Conservation (phyloP, 2,113 vertebrate species). For the Anoplopoma fimbria region DNA sequence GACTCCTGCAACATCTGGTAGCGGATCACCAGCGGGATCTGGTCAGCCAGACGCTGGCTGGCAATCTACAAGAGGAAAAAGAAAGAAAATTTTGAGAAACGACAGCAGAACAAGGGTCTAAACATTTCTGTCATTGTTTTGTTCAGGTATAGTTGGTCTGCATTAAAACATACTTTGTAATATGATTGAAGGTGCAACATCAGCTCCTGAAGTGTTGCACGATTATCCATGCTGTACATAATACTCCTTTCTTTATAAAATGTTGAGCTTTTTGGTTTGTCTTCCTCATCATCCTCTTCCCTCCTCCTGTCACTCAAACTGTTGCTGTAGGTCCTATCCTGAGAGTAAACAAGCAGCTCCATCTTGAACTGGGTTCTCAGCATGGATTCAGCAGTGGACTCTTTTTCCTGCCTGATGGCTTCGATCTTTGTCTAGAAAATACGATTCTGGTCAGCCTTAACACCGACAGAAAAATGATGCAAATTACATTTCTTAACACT, state of each 20-base stretch:
- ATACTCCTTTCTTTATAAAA: fast-evolving
- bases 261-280: fast-evolving
- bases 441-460: background rate
- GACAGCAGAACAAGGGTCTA: background rate
- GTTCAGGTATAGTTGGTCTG: background rate
- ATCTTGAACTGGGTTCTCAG: constrained; percentile 89
- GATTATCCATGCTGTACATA: background rate
- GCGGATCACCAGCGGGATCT: constrained; percentile 89
- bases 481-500: background rate
- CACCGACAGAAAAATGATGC: background rate
- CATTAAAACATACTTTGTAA: constrained; percentile 71
- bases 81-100: background rate
- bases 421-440: constrained; percentile 85
- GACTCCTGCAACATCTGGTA: constrained; percentile 84
- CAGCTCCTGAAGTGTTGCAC: constrained; percentile 68
- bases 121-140: background rate
- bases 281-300: background rate
- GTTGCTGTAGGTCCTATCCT: constrained; percentile 82
- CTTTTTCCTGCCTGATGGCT: constrained; percentile 79
- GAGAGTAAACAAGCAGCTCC: constrained; percentile 89
- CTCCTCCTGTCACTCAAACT: constrained; percentile 53
- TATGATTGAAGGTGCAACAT: constrained; percentile 76
- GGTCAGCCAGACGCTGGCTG: constrained; percentile 84
- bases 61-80: constrained; percentile 82
- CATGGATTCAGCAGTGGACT: constrained; percentile 70